Conservation (phyloP, 2,113 vertebrate genomes). For the Elachura formosa region DNA sequence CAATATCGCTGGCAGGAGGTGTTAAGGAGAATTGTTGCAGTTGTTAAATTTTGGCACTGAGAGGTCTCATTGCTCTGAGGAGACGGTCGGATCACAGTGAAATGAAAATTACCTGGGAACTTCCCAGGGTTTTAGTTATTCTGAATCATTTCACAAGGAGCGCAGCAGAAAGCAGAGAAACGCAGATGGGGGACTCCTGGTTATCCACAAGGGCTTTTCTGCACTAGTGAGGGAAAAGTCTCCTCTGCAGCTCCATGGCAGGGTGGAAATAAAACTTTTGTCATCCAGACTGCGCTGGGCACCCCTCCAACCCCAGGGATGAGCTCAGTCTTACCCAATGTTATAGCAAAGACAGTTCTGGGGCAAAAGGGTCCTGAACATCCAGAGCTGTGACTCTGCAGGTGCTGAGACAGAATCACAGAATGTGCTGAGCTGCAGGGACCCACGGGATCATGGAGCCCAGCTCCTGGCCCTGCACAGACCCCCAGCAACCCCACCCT, state of each 20-base stretch:
- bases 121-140: not conserved
- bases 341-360: too few species aligned
- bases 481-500: not conserved
- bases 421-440: not conserved
- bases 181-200: not conserved
- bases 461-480: rapidly evolving
- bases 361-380: not conserved
- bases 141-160: not conserved
- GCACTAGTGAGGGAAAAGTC: not conserved
- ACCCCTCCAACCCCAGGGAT: not conserved
- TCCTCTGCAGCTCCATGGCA: not conserved
- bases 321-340: rapidly evolving
- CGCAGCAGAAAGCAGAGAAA: not conserved
- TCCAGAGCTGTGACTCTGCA: not conserved
- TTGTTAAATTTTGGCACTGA: slow-evolving; percentile 52
- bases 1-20: slow-evolving; percentile 59
- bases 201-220: not conserved
- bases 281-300: not conserved
- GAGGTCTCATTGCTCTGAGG: slow-evolving; percentile 24
- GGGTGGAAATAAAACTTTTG: rapidly evolving
- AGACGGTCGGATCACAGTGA: not conserved
- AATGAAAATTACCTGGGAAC: not conserved
- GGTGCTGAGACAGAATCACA: not conserved
- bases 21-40: slow-evolving; percentile 48
- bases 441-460: rapidly evolving